phyloP scores from a whole-genome alignment of 2,113 vertebrate genomes.

The Upupa epops region DNA sequence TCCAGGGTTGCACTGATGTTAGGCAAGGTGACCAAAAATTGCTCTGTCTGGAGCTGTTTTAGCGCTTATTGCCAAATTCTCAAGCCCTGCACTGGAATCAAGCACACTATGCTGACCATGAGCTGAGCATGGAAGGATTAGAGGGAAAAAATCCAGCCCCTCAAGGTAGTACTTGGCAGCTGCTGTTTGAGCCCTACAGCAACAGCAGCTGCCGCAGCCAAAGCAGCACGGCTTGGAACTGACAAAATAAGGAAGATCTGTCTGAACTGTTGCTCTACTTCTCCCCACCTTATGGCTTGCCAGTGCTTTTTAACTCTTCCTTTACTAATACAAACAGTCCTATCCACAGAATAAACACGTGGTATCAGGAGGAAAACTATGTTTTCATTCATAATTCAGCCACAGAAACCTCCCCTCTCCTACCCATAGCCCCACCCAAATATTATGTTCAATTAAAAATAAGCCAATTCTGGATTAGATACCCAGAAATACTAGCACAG shows the following conservation, averaged over 20 bases:
- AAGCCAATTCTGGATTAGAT: background rate
- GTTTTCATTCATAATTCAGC: background rate
- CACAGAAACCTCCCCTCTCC: background rate
- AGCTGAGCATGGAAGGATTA: background rate
- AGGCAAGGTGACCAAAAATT: constrained; percentile 5
- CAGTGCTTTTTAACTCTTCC: constrained; percentile 7
- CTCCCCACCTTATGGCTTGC: background rate
- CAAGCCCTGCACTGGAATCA: background rate
- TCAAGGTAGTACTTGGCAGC: constrained; percentile 30
- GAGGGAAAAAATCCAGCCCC: background rate
- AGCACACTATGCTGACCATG: background rate
- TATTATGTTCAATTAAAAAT: background rate
- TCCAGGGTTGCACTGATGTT: background rate
- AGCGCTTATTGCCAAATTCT: background rate
- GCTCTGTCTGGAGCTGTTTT: background rate
- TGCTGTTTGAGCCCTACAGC: constrained; percentile 18
- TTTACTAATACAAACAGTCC: background rate
- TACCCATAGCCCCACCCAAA: background rate
- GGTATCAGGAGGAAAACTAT: background rate
- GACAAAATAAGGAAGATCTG: background rate
- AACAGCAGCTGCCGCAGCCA: constrained; percentile 35
- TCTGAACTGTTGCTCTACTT: background rate
- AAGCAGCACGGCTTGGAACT: background rate
- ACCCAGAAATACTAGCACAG: background rate
- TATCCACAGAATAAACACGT: background rate